Conservation (phyloP, 2,113 vertebrate genomes). For the Eretmochelys imbricata region DNA sequence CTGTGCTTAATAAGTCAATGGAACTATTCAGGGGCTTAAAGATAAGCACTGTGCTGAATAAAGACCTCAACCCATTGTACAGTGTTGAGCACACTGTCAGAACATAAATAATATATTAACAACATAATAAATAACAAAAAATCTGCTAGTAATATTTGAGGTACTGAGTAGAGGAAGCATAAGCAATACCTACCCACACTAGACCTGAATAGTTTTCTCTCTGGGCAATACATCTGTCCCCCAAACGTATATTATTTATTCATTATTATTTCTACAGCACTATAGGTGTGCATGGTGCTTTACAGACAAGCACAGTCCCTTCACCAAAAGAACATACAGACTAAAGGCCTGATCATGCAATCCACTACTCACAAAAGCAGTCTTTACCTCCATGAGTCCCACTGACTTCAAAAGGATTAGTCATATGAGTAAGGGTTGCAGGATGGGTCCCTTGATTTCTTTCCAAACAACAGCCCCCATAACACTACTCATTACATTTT, state of each 20-base stretch:
- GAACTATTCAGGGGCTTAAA: background rate
- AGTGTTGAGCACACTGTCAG: background rate
- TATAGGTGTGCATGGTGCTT: background rate
- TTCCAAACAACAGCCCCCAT: conserved; percentile 15
- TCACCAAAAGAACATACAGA: background rate
- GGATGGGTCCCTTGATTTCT: conserved; percentile 54
- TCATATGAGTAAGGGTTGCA: background rate
- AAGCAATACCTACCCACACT: background rate
- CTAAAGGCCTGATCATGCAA: background rate
- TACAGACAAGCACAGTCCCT: background rate
- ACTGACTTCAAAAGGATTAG: background rate
- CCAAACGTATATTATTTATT: background rate
- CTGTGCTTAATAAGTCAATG: background rate
- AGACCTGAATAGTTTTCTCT: background rate
- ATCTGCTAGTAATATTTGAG: background rate
- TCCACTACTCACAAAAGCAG: background rate
- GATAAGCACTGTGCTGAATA: background rate
- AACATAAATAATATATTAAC: background rate
- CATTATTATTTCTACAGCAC: background rate
- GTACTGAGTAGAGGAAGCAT: background rate
- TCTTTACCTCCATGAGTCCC: background rate
- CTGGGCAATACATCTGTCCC: background rate
- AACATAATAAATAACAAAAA: background rate
- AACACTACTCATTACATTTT: background rate
- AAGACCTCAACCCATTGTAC: background rate